These are phyloP conservation scores for Distichodus sexfasciatus DNA, from an alignment of 2,797 vertebrate species.

Conservation along the genomic window DNA sequence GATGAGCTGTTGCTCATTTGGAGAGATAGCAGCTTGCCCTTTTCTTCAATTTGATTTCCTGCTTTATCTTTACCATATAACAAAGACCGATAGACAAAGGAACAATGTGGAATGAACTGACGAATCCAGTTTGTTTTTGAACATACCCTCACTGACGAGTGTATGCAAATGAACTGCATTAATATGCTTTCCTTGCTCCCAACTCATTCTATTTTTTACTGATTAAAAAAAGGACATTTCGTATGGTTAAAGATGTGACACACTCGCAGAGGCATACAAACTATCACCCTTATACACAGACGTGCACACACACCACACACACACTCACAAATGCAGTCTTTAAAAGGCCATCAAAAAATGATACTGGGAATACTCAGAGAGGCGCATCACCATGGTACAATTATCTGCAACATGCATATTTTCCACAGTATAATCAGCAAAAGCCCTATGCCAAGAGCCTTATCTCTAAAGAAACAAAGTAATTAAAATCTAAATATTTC, in stretches of 20 bases:
- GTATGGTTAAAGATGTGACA: constrained; percentile 71
- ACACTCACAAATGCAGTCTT: constrained; percentile 56
- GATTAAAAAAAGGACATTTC: constrained; percentile 81
- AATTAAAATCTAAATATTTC: constrained; percentile 55
- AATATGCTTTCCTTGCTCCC: constrained; percentile 79
- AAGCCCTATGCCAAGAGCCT: constrained; percentile 43
- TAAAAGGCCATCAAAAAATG: constrained; percentile 57
- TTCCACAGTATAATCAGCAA: constrained; percentile 55
- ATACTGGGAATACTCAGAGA: constrained; percentile 56
- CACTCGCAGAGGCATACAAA: constrained; percentile 39
- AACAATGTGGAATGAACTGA: constrained; percentile 82
- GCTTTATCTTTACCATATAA: constrained; percentile 83
- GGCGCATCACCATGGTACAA: constrained; percentile 57
- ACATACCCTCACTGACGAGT: constrained; percentile 79
- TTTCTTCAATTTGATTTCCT: constrained; percentile 82
- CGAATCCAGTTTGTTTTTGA: constrained; percentile 76
- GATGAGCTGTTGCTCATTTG: constrained; percentile 83
- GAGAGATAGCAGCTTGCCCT: constrained; percentile 80
- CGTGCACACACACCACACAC: constrained; percentile 18
- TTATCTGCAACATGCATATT: constrained; percentile 61
- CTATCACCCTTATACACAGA: constrained; percentile 20
- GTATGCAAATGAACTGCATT: constrained; percentile 81
- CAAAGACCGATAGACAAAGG: constrained; percentile 83
- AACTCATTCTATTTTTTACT: constrained; percentile 81
- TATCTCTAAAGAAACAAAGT: constrained; percentile 52